Evolutionary conservation across 2,888 invertebrate genomes (phyloP).

Genomic region (Spisula solida): DNA sequence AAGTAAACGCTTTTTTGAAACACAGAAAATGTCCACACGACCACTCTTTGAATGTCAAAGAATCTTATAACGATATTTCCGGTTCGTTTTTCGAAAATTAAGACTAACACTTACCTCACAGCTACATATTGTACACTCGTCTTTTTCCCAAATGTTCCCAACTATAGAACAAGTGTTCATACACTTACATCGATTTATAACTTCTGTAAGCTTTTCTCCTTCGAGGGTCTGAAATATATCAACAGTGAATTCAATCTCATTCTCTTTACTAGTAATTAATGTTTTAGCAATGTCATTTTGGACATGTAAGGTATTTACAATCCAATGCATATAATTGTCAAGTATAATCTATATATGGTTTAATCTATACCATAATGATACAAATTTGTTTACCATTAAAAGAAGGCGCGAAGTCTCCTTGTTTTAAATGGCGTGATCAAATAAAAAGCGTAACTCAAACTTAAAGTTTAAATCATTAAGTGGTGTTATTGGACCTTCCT

Average conservation of each 20-base stretch:
- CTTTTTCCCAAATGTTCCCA: constrained; percentile 92
- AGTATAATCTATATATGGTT: no score
- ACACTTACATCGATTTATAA: constrained; percentile 96
- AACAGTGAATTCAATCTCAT: neutral
- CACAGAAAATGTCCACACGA: no score
- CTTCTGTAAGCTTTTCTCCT: constrained; percentile 93
- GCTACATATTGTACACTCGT: constrained; percentile 95
- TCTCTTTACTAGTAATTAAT: neutral
- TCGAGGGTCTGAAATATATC: constrained; percentile 91
- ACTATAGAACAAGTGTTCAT: constrained; percentile 92
- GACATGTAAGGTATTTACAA: neutral
- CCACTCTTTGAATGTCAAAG: no score
- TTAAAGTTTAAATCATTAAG: no score
- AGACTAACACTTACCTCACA: constrained; percentile 91
- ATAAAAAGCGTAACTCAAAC: no score
- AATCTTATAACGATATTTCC: no score
- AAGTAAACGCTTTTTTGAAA: no score
- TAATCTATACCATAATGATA: neutral
- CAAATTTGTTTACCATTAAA: neutral
- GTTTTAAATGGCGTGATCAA: no score
- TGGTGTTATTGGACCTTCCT: no score
- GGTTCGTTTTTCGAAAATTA: no score
- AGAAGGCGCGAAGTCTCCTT: no score
- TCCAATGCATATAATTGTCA: neutral
- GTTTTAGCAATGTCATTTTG: neutral